Conservation (phyloP, 2,113 vertebrate species). For the Rhinoptilus africanus region DNA sequence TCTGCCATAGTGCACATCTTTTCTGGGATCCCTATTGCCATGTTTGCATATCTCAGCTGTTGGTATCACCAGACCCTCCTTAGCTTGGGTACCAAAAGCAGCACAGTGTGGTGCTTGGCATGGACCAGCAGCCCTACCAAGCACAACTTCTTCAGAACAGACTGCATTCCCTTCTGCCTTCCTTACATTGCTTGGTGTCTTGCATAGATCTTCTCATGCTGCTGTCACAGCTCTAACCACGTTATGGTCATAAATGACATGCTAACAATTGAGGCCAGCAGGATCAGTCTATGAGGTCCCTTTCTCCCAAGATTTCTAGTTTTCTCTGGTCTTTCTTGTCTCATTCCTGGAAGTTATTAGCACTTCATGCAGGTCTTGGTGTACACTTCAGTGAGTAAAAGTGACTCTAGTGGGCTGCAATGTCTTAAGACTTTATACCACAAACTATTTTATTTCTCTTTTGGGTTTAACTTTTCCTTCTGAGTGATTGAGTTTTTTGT, state of each 20-base stretch:
- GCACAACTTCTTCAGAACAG: neutral
- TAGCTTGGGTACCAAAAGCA: neutral
- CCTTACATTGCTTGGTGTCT: neutral
- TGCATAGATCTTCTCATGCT: neutral
- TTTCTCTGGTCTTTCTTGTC: neutral
- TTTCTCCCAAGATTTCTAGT: neutral
- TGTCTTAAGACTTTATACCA: neutral
- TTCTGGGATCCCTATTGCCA: neutral
- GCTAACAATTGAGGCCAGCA: neutral
- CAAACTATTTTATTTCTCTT: neutral
- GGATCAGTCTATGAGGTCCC: neutral
- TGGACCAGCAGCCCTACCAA: neutral
- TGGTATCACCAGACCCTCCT: neutral
- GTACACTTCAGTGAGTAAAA: neutral
- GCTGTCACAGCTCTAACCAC: neutral
- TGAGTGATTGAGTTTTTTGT: neutral
- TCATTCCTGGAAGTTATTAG: neutral
- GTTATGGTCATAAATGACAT: neutral
- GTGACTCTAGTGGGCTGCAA: neutral
- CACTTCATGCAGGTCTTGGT: neutral
- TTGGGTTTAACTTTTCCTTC: neutral
- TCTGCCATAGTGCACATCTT: neutral
- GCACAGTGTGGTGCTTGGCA: neutral
- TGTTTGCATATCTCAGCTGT: neutral
- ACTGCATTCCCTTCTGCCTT: fast-evolving